phyloP scores from a whole-genome alignment of 2,113 vertebrate genomes.

The Osmerus mordax region DNA sequence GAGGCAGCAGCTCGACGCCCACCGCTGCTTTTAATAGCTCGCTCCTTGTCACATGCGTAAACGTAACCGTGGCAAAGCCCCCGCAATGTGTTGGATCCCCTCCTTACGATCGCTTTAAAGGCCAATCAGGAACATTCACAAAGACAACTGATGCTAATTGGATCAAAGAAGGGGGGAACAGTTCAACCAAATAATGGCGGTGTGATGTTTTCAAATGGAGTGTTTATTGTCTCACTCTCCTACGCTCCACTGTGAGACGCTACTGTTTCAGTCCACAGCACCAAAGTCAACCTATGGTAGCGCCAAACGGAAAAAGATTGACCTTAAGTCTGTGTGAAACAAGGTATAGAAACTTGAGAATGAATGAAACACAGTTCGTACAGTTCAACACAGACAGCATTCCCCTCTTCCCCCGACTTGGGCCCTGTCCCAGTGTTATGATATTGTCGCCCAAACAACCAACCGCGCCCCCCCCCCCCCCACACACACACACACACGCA shows the following conservation, averaged over 20 bases:
- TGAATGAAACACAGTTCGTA: conserved; percentile 19
- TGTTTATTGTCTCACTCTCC: too few relatives aligned
- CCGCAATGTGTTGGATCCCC: not conserved
- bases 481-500: conserved; percentile 9
- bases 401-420: conserved; percentile 12
- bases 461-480: conserved; percentile 27
- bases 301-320: not conserved
- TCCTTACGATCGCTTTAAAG: not conserved
- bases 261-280: not conserved
- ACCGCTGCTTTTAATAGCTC: conserved; percentile 55
- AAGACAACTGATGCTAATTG: conserved; percentile 25
- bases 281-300: not conserved
- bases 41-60: conserved; percentile 29
- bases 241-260: too few relatives aligned
- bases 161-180: conserved; percentile 20
- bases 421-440: conserved; percentile 23
- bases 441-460: conserved; percentile 30
- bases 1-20: too few relatives aligned
- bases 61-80: not conserved
- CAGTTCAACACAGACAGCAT: not conserved
- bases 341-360: not conserved
- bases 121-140: conserved; percentile 29
- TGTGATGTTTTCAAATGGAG: not conserved
- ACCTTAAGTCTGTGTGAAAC: not conserved
- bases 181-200: conserved; percentile 27